A percentile compares a stretch with the other conserved stretches of the same genome.
phyloP scores from a whole-genome alignment of 2,113 vertebrate genomes.

The Eurypyga helias region DNA sequence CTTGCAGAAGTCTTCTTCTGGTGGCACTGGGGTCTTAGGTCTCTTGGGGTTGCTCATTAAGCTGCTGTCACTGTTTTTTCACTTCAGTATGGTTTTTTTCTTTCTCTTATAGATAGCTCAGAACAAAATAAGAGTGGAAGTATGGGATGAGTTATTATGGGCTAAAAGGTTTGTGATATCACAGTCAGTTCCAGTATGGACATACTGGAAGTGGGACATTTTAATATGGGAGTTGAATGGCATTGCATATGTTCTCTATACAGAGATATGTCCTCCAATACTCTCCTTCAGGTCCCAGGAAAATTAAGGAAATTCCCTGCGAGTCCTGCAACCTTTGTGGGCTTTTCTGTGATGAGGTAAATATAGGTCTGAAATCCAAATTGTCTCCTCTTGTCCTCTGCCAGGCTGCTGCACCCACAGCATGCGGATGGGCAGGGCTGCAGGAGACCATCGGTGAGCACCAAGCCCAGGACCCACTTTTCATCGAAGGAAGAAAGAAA shows the following conservation, averaged over 20 bases:
- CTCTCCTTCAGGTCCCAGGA: neutral
- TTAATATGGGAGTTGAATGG: neutral
- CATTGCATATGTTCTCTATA: neutral
- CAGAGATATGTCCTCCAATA: neutral
- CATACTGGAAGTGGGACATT: neutral
- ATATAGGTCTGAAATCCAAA: neutral
- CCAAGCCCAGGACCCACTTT: neutral
- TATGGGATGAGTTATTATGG: neutral
- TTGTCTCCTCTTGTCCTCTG: neutral
- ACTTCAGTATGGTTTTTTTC: neutral
- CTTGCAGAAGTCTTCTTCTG: neutral
- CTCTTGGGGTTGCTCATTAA: neutral
- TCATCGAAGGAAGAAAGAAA: neutral
- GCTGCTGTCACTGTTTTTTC: neutral
- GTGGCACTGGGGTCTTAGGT: neutral
- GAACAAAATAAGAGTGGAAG: neutral
- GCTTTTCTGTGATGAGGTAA: neutral
- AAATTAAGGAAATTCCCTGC: neutral
- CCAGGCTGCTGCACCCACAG: neutral
- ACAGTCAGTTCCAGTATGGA: neutral
- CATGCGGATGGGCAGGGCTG: neutral
- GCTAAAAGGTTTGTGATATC: neutral
- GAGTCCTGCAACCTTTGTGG: neutral
- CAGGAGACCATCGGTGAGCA: accelerated
- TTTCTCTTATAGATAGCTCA: neutral